Percentiles rank a stretch among this genome's conserved stretches.
These are phyloP conservation scores for Vanessa tameamea DNA, from an alignment of 1,140 invertebrate genomes.

Conservation along the genomic window DNA sequence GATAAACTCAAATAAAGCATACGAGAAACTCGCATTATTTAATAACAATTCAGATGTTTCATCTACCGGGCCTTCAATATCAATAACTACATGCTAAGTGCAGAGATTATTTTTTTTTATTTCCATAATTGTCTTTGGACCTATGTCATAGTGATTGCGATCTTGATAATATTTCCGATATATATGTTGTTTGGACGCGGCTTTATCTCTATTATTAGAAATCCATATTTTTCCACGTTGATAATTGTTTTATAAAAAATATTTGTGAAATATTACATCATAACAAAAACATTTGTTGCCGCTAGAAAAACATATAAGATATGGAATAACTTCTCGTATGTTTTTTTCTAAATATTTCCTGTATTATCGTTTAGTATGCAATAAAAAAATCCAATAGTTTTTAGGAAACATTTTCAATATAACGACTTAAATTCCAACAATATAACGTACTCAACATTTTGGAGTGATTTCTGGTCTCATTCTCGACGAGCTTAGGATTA, in stretches of 20 bases:
- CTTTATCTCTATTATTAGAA: too few relatives aligned
- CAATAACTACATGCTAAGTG: too few relatives aligned
- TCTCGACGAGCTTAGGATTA: conserved; percentile 12
- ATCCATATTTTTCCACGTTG: too few relatives aligned
- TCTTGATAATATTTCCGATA: too few relatives aligned
- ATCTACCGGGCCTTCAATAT: too few relatives aligned
- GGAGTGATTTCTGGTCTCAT: not conserved
- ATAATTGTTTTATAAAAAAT: not conserved
- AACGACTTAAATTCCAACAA: not conserved
- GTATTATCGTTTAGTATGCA: not conserved
- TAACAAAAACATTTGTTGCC: not conserved
- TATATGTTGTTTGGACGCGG: too few relatives aligned
- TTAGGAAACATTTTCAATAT: not conserved
- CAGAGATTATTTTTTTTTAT: too few relatives aligned
- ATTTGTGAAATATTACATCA: not conserved
- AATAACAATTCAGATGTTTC: too few relatives aligned
- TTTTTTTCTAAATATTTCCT: not conserved
- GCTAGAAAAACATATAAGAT: not conserved
- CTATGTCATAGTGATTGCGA: too few relatives aligned
- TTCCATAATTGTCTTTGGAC: too few relatives aligned
- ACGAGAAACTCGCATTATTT: not conserved
- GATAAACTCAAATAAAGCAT: too few relatives aligned
- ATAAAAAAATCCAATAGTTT: not conserved
- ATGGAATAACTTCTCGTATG: not conserved
- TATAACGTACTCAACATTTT: not conserved